These are phyloP conservation scores for Mesorhabditis spiculigera DNA, from an alignment of 2,888 invertebrate genomes.

Conservation along the genomic window DNA sequence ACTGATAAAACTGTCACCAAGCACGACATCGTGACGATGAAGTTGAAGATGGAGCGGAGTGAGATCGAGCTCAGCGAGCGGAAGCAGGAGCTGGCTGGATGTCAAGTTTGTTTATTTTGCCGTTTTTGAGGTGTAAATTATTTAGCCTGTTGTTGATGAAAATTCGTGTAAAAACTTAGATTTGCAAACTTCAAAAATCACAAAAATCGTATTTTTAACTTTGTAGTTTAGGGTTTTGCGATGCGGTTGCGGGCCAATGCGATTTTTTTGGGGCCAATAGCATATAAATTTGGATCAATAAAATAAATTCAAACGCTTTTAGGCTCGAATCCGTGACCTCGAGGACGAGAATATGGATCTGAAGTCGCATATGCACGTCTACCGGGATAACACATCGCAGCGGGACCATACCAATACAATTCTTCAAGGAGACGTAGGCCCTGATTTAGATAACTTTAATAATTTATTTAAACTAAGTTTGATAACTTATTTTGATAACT, in stretches of 20 bases:
- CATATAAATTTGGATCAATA: neutral
- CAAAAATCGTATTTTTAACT: no score
- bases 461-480: no score
- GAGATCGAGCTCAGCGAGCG: conserved; percentile 90
- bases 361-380: conserved; percentile 90
- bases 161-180: no score
- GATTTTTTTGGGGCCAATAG: no score
- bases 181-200: no score
- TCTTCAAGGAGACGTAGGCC: conserved; percentile 96
- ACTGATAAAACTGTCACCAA: conserved; percentile 52
- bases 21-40: conserved; percentile 53
- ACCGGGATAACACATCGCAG: conserved; percentile 93
- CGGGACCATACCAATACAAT: conserved; percentile 98
- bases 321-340: conserved; percentile 90
- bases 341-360: conserved; percentile 63
- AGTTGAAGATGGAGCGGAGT: conserved; percentile 84
- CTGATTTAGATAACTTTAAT: no score
- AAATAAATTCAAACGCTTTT: neutral
- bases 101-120: conserved; percentile 66
- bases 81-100: conserved; percentile 90
- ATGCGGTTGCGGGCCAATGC: no score
- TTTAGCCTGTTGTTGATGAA: no score
- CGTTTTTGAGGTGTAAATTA: no score
- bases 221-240: no score
- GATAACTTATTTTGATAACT: conserved; percentile 17